A percentile compares a stretch with the other conserved stretches of the same genome.
These are phyloP conservation scores for Acipenser ruthenus DNA, from an alignment of 2,797 vertebrate species.

Conservation along the genomic window DNA sequence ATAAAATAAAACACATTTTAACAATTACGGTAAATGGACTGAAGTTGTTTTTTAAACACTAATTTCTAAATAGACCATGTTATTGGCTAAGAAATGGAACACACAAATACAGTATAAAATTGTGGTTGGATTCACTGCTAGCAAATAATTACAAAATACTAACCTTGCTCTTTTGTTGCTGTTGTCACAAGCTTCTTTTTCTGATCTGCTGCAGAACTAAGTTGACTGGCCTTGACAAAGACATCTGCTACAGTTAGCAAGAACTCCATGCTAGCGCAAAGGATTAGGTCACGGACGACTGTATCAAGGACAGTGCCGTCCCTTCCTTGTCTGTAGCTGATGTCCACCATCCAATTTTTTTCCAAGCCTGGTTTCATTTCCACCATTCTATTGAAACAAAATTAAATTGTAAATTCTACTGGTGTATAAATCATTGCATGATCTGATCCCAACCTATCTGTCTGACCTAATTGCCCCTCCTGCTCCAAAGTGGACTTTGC, in stretches of 20 bases:
- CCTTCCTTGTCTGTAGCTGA: conserved; percentile 73
- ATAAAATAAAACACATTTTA: no score
- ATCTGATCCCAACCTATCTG: no score
- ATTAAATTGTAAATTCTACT: no score
- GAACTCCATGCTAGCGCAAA: conserved; percentile 97
- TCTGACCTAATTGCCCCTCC: no score
- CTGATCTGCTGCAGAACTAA: conserved; percentile 59
- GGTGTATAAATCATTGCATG: no score
- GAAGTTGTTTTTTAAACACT: no score
- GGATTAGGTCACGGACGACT: conserved; percentile 80
- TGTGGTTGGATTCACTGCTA: background rate
- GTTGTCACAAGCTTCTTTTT: conserved; percentile 50
- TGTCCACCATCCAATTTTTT: conserved; percentile 84
- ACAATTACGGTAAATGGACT: no score
- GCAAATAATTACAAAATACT: conserved; percentile 18
- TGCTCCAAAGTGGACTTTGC: no score
- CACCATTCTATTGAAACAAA: conserved; percentile 72
- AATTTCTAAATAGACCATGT: no score
- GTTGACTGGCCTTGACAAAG: conserved; percentile 76
- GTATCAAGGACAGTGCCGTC: conserved; percentile 70
- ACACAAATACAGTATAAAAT: no score
- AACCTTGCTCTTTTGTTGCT: conserved; percentile 69
- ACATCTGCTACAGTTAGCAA: conserved; percentile 82
- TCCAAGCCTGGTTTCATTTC: conserved; percentile 79
- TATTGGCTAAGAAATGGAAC: no score